Base-by-base conservation (phyloP, 2,888 invertebrate species). In the Acleris laterana region DNA sequence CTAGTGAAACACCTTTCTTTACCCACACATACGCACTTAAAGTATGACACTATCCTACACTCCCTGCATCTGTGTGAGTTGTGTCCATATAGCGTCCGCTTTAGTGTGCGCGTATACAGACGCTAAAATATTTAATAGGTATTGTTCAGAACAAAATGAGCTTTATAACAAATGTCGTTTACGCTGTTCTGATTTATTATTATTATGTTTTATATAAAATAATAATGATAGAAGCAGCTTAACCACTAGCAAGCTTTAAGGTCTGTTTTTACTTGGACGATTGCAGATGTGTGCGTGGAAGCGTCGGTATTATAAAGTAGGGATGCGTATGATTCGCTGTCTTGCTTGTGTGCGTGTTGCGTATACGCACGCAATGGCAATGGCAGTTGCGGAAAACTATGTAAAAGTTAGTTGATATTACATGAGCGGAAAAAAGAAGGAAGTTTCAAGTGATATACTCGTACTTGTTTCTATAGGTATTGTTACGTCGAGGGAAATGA, bases 311-410 rank as follows among this genome's bases (percentile, higher is more conserved):
- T 16, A 20, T 17, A 22, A 28, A 51, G 52, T 56, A 50, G 50
- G 59, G 69, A 69, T 64, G 61, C 46, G 49, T 49, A 64, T 63
- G 66, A 66, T 42, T 69, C 63, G 71, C 72, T 73, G 70, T 58
- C 72, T 60, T 72, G 62, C 66, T n/a, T 78, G 89, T 89, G 84
- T 84, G 81, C 42, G 82, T 83, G 85, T 91, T 92, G 92, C 92
- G 92, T 87, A 81, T 83, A 82, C 86, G 88, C 90, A 90, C 82
- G 92, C 93, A 93, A 92, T 90, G 91, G 90, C 92, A 90, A 84
- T 90, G 91, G 83, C 89, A 85, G 85, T 90, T 89, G 89, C 85
- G 88, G 91, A 89, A 90, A 89, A 85, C 80, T 80, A 80, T 82
- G 77, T 80, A 78, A 81, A 79, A 80, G 81, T 78, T 83, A 79